phyloP scores from a whole-genome alignment of 1,140 invertebrate genomes.

The Solenopsis fugax region DNA sequence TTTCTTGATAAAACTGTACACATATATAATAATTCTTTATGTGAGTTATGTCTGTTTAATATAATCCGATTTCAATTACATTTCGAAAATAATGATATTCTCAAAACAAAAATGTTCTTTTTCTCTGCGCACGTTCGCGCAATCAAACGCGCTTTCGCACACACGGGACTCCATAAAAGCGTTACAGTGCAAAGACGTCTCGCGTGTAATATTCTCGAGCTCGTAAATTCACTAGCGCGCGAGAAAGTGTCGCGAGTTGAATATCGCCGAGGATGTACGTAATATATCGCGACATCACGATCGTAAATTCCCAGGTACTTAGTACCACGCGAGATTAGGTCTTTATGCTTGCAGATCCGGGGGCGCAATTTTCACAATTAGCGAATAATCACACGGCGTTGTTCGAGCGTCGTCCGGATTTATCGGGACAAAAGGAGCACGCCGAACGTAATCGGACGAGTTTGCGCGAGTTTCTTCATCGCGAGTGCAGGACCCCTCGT shows the following conservation, averaged over 20 bases:
- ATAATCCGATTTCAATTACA: too few species aligned
- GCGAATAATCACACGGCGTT: slow-evolving; percentile 39
- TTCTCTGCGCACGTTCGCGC: too few species aligned
- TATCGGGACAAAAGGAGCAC: slow-evolving; percentile 45
- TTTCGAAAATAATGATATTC: too few species aligned
- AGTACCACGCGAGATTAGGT: slow-evolving; percentile 17
- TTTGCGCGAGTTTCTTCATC: slow-evolving; percentile 43
- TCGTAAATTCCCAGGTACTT: slow-evolving; percentile 27
- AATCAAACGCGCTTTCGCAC: neutral
- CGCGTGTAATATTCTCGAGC: neutral
- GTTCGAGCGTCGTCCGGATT: slow-evolving; percentile 24
- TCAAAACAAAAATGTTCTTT: too few species aligned
- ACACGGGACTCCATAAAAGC: neutral
- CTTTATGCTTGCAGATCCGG: neutral
- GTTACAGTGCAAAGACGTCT: too few species aligned
- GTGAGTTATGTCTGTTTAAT: too few species aligned
- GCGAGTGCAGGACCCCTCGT: slow-evolving; percentile 27
- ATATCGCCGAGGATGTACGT: neutral
- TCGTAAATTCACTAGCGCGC: neutral
- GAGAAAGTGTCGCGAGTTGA: neutral
- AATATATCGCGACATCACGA: neutral
- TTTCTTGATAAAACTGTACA: too few species aligned
- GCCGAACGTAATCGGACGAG: slow-evolving; percentile 24
- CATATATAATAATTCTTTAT: too few species aligned
- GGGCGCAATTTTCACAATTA: slow-evolving; percentile 47